Conservation (phyloP, 2,113 vertebrate species). For the Lichenostomus cassidix region DNA sequence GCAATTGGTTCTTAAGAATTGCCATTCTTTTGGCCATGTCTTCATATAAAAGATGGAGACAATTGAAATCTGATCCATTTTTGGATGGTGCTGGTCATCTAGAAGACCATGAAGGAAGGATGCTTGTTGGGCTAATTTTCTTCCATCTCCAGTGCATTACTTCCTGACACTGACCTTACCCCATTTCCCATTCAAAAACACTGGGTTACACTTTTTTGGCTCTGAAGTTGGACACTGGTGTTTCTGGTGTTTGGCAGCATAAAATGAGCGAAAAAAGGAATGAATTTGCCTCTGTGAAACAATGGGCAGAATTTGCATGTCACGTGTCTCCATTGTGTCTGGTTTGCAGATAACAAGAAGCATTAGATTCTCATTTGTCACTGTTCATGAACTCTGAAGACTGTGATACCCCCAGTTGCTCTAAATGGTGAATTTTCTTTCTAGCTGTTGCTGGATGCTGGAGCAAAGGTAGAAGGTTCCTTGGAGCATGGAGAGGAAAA, state of each 20-base stretch:
- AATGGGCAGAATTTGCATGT: constrained; percentile 41
- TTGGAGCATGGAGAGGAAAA: constrained; percentile 95
- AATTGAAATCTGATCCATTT: neutral
- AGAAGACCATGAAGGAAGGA: constrained; percentile 7
- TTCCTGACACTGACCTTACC: constrained; percentile 13
- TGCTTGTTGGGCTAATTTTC: neutral
- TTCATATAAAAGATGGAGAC: neutral
- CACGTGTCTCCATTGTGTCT: constrained; percentile 31
- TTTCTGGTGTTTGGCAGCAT: neutral
- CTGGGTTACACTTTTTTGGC: constrained; percentile 53
- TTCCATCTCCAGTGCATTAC: constrained; percentile 44
- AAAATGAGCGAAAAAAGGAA: constrained; percentile 58
- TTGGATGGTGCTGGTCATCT: neutral
- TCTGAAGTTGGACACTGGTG: constrained; percentile 32
- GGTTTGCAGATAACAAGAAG: constrained; percentile 36
- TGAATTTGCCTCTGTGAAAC: constrained; percentile 14
- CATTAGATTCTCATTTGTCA: constrained; percentile 52
- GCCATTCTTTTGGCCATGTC: neutral
- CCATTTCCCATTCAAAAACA: constrained; percentile 37
- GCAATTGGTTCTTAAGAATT: neutral
- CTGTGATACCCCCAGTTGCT: neutral
- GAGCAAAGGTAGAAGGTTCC: constrained; percentile 95
- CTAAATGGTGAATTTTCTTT: constrained; percentile 61
- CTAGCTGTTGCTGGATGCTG: constrained; percentile 92
- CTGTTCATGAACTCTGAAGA: constrained; percentile 2